Evolutionary conservation across 2,888 invertebrate genomes (phyloP).

Genomic region (Ferrisia virgata): DNA sequence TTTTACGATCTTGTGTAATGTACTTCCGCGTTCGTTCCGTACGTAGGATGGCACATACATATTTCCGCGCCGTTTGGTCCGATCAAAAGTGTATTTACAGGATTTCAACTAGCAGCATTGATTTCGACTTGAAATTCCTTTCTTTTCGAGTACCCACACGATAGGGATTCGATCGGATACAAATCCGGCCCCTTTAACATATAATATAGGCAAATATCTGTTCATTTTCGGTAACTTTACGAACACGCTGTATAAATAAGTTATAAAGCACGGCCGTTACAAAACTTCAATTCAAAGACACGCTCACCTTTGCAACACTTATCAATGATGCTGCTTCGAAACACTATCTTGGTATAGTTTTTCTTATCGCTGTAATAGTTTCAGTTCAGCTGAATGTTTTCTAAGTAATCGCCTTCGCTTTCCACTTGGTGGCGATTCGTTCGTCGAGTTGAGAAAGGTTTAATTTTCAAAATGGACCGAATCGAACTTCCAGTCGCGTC

Average conservation of each 20-base stretch:
- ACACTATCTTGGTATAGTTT: background rate
- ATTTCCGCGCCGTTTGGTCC: background rate
- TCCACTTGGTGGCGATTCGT: background rate
- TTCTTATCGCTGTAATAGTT: background rate
- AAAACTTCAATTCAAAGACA: background rate
- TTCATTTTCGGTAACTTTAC: background rate
- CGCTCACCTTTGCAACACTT: background rate
- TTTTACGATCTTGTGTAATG: background rate
- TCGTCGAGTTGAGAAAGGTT: background rate
- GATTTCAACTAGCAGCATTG: background rate
- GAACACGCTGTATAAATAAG: background rate
- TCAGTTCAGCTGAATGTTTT: background rate
- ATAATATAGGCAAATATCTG: background rate
- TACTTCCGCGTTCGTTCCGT: background rate
- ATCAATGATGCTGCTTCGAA: background rate
- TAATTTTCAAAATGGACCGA: background rate
- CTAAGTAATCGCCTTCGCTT: background rate
- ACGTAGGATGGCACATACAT: background rate
- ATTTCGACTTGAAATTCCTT: background rate
- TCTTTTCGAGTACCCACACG: background rate
- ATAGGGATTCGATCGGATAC: background rate
- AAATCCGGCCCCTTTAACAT: background rate
- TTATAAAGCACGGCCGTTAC: background rate
- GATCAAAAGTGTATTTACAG: background rate
- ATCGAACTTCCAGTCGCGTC: background rate